Percentiles rank a stretch among this genome's conserved stretches.
Evolutionary conservation across 2,888 invertebrate genomes (phyloP).

Genomic region (Crocallis elinguaria): DNA sequence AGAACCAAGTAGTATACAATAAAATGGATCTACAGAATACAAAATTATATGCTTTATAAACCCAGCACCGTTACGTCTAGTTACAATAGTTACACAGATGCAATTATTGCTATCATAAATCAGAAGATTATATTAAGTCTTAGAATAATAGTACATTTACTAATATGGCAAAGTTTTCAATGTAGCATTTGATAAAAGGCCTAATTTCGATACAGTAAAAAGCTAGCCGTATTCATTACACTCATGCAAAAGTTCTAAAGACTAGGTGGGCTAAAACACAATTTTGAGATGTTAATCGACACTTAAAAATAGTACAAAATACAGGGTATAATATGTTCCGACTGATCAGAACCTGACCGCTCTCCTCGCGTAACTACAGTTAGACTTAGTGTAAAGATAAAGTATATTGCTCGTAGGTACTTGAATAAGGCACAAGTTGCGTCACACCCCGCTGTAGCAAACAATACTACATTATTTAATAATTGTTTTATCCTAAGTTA

Average conservation of each 20-base stretch:
- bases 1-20: slow-evolving; percentile 39
- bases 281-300: slow-evolving; percentile 58
- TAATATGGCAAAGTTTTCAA: slow-evolving; percentile 85
- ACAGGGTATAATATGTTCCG: slow-evolving; percentile 40
- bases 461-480: slow-evolving; percentile 28
- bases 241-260: slow-evolving; percentile 71
- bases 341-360: slow-evolving; percentile 31
- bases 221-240: slow-evolving; percentile 65
- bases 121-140: slow-evolving; percentile 77
- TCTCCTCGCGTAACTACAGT: slow-evolving; percentile 40
- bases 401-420: slow-evolving; percentile 50
- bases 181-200: slow-evolving; percentile 77
- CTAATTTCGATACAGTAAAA: slow-evolving; percentile 70
- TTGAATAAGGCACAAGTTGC: slow-evolving; percentile 54
- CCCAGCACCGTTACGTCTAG: slow-evolving; percentile 83
- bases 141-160: slow-evolving; percentile 80
- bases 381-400: slow-evolving; percentile 46
- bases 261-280: slow-evolving; percentile 81
- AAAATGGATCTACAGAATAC: slow-evolving; percentile 75
- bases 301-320: slow-evolving; percentile 45
- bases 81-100: slow-evolving; percentile 79
- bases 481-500: slow-evolving; percentile 50
- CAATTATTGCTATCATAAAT: slow-evolving; percentile 67
- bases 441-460: slow-evolving; percentile 35
- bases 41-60: slow-evolving; percentile 77